A percentile compares a stretch with the other conserved stretches of the same genome.
Conservation (phyloP, 2,797 vertebrate species). For the Anguilla marmorata region DNA sequence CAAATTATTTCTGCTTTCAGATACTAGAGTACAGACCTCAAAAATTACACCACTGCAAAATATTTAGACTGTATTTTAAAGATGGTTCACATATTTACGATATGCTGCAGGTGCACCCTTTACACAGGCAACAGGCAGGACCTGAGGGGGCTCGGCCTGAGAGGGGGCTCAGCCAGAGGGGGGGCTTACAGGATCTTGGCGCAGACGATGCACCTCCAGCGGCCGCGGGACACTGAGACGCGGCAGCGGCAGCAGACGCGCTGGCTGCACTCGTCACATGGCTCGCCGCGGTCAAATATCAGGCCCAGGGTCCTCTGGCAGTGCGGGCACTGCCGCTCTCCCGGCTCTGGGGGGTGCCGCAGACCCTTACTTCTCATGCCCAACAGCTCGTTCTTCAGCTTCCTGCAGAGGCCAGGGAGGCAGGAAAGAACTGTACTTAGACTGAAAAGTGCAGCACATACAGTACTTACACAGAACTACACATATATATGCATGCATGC, state of each 20-base stretch:
- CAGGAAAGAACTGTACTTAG: not conserved
- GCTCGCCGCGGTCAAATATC: conserved; percentile 85
- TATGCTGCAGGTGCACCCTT: too few relatives aligned
- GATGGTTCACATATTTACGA: too few relatives aligned
- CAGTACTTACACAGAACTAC: not conserved
- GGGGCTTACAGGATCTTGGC: conserved; percentile 89
- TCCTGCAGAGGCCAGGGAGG: conserved; percentile 66
- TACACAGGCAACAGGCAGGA: not conserved
- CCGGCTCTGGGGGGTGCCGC: conserved; percentile 70
- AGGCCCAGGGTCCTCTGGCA: conserved; percentile 87
- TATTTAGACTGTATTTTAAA: too few relatives aligned
- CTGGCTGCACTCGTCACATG: conserved; percentile 79
- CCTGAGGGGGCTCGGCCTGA: too few relatives aligned
- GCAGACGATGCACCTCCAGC: conserved; percentile 87
- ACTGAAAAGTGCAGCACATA: not conserved
- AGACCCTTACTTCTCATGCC: conserved; percentile 82
- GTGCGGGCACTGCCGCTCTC: conserved; percentile 79
- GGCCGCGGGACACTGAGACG: conserved; percentile 56
- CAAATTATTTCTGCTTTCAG: too few relatives aligned
- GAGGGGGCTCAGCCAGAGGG: too few relatives aligned
- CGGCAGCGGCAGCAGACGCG: conserved; percentile 84
- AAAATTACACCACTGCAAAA: too few relatives aligned
- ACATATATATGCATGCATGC: not conserved
- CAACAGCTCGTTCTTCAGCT: conserved; percentile 91
- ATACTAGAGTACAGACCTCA: too few relatives aligned